phyloP scores from a whole-genome alignment of 1,140 invertebrate genomes.

The Drosophila auraria region DNA sequence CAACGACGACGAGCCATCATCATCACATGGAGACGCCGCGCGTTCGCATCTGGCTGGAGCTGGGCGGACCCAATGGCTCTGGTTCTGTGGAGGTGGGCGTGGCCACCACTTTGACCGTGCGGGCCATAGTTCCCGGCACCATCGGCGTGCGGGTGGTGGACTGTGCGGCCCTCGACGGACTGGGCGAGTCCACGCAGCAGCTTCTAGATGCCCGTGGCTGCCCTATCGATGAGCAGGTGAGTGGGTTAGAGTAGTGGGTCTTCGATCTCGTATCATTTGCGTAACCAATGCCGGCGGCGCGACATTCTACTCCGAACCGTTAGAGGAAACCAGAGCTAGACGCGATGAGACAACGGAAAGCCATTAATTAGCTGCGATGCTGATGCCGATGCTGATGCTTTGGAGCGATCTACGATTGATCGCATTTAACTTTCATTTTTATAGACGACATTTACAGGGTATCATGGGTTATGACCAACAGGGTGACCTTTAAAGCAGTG shows the following conservation, averaged over 20 bases:
- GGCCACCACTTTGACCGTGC: conserved; percentile 88
- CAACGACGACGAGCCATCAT: conserved; percentile 7
- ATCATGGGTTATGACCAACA: not conserved
- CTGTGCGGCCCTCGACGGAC: conserved; percentile 90
- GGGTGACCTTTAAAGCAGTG: not conserved
- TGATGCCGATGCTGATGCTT: conserved; percentile 22
- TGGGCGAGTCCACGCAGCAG: conserved; percentile 89
- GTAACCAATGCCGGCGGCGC: conserved; percentile 42
- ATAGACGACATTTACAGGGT: conserved; percentile 31
- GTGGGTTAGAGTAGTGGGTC: conserved; percentile 1
- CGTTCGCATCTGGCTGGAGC: conserved; percentile 90
- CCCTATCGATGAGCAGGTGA: conserved; percentile 89
- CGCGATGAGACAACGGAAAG: conserved; percentile 34
- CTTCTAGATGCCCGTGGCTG: conserved; percentile 90
- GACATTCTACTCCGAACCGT: conserved; percentile 33
- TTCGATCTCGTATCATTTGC: conserved; percentile 35
- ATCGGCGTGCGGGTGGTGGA: conserved; percentile 90
- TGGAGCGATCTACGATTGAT: conserved; percentile 43
- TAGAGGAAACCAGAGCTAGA: conserved; percentile 25
- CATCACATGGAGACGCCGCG: conserved; percentile 71
- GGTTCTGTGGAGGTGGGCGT: conserved; percentile 90
- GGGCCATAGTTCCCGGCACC: conserved; percentile 89
- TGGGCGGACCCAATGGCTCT: conserved; percentile 85
- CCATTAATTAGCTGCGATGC: conserved; percentile 60
- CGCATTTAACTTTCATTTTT: conserved; percentile 65